These are phyloP conservation scores for Nycticryphes semicollaris DNA, from an alignment of 2,113 vertebrate genomes.

Conservation along the genomic window DNA sequence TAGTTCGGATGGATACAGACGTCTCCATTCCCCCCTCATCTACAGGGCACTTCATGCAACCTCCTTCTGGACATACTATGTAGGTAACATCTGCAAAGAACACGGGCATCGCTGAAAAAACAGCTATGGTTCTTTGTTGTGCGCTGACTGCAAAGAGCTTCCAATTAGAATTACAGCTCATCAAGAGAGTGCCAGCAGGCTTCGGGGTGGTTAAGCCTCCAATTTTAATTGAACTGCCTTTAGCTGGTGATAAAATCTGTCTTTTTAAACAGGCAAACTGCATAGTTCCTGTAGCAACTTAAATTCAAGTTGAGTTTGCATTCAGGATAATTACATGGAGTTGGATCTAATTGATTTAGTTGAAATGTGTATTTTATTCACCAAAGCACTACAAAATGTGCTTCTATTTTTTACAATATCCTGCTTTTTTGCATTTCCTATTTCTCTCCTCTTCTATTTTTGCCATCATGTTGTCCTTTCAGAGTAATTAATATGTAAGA, in stretches of 20 bases:
- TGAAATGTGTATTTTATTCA: slow-evolving; percentile 19
- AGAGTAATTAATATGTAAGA: background rate
- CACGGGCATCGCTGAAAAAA: background rate
- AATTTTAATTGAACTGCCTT: slow-evolving; percentile 56
- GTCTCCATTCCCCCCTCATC: background rate
- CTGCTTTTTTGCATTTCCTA: background rate
- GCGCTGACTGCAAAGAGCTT: background rate
- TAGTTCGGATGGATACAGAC: background rate
- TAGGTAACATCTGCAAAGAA: background rate
- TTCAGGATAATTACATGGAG: slow-evolving; percentile 32
- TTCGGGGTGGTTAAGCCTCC: slow-evolving; percentile 11
- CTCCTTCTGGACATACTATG: rapidly evolving
- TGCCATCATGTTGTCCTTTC: background rate
- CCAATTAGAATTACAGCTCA: slow-evolving; percentile 5
- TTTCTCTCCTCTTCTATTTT: background rate
- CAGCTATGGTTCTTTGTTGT: background rate
- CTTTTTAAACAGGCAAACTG: slow-evolving; percentile 34
- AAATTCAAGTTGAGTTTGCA: slow-evolving; percentile 27
- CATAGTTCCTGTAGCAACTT: slow-evolving; percentile 6
- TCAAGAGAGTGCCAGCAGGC: background rate
- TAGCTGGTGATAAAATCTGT: slow-evolving; percentile 43
- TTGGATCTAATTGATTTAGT: background rate
- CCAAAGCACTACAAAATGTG: background rate
- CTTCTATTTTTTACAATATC: background rate
- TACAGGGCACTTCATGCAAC: background rate